A percentile compares a stretch with the other conserved stretches of the same genome.
Conservation (phyloP, 2,113 vertebrate species). For the rat (Rattus norvegicus) region GRCr8 NC_086029.1:64226001-64226500, state of each 20-base stretch:
- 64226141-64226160: not conserved
- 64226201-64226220: conserved; percentile 6
- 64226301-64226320: not conserved
- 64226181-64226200: not conserved
- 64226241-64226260: not conserved
- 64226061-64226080: not conserved
- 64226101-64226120: not conserved
- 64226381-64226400: not conserved
- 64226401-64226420: not conserved
- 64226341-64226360: conserved; percentile 2
- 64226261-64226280: not conserved
- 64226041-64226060: not conserved
- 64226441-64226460: not conserved
- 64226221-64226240: not conserved
- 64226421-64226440: not conserved
- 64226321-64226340: not conserved
- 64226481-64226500: not conserved
- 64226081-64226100: not conserved
- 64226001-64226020: not conserved
- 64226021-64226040: not conserved
- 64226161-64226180: not conserved
- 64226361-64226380: not conserved
- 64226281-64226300: not conserved
- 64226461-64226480: not conserved
- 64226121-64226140: not conserved